A percentile compares a stretch with the other conserved stretches of the same genome.
Conservation (phyloP, 2,113 vertebrate species). For the Taurulus bubalis region DNA sequence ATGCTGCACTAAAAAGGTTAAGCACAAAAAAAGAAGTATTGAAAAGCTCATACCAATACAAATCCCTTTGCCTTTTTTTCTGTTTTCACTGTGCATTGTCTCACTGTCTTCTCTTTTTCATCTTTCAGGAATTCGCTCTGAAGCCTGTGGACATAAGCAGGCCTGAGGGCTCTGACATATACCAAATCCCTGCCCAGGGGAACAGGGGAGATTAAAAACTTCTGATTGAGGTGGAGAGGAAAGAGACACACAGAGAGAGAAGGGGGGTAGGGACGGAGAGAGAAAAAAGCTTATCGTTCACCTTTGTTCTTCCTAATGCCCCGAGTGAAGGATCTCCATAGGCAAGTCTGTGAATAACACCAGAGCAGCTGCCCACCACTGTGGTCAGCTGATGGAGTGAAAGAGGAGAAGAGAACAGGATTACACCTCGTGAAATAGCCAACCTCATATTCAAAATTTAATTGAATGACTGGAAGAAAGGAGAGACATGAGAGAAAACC, state of each 20-base stretch:
- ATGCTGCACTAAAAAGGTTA: conserved; percentile 56
- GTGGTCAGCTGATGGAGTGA: conserved; percentile 71
- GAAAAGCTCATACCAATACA: conserved; percentile 62
- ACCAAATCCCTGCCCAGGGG: conserved; percentile 71
- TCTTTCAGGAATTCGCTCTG: conserved; percentile 78
- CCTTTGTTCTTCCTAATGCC: conserved; percentile 78
- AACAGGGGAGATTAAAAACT: conserved; percentile 74
- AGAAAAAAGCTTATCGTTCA: conserved; percentile 65
- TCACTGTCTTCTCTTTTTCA: conserved; percentile 75
- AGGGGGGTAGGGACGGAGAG: conserved; percentile 23
- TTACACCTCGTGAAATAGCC: conserved; percentile 58
- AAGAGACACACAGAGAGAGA: conserved; percentile 48
- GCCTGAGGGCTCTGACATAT: conserved; percentile 73
- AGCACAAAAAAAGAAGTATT: conserved; percentile 19
- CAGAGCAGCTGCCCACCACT: conserved; percentile 58
- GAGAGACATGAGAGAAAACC: conserved; percentile 70
- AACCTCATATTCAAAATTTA: conserved; percentile 69
- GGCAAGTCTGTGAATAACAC: conserved; percentile 60
- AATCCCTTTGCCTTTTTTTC: conserved; percentile 54
- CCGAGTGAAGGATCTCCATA: conserved; percentile 67
- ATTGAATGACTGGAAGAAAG: conserved; percentile 71
- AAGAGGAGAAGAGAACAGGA: conserved; percentile 54
- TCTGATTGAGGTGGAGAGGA: conserved; percentile 75
- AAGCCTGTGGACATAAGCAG: conserved; percentile 72
- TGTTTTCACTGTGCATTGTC: conserved; percentile 59